Base-by-base conservation (phyloP, 2,888 invertebrate genomes). In the Himalopsyche japonica region DNA sequence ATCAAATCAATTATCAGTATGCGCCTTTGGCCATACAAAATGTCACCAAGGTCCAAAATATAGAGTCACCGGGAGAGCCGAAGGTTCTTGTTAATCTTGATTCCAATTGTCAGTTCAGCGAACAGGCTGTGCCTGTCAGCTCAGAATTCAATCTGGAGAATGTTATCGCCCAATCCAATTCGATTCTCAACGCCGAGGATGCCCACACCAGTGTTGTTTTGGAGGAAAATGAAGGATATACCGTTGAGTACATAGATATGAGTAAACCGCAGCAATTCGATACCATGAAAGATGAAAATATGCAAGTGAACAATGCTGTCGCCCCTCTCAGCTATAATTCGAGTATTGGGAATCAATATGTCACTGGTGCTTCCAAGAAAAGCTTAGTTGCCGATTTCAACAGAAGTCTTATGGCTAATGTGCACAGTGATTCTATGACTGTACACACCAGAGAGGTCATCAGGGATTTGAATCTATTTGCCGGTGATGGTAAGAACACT, bases 371-470 rank as follows among this genome's bases (percentile, higher is more conserved):
- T 57, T 78, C 82, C 64, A 87, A 81, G 76, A 87, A 87, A 57
- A 86, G 85, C 86, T 88, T 92, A 48, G 91, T 92, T 89, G 92
- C 92, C 76, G 92, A 92, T 86, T 92, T 92, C 82, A 91, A 92
- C 87, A 90, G 91, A 87, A 92, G 92, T 88, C 88, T 92, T 77
- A 91, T 92, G 91, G 90, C 91, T 20, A 93, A 93, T 87, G 88
- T 93, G 0, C 90, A 93, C 18, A 92, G 93, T 10, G 93, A 94
- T 88, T 94, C 94, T 83, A 91, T 94, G 24, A 95, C 95, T 6
- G 94, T 95, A 0, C 94, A 95, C 88, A 95, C 95, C 0, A 95
- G 94, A 88, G 95, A 95, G 88, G 95, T 95, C 0, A 91, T 94
- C 89, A 93, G 94, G 89, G 93, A 94, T 81, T 92, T 94, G 86